Base-by-base conservation (phyloP, 2,888 invertebrate genomes). In the Diachrysia chrysitis region DNA sequence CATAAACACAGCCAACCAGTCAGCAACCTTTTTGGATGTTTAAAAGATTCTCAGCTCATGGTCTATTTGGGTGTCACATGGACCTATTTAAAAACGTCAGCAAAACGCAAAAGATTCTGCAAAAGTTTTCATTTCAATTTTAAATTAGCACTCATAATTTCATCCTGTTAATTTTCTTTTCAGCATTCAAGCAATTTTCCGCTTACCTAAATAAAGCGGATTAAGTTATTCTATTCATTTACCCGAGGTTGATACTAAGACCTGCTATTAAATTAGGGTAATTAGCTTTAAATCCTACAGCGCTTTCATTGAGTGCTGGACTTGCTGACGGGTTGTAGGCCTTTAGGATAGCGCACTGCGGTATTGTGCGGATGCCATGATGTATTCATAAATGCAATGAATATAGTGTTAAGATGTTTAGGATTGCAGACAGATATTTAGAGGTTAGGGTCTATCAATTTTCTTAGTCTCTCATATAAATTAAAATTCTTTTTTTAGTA, bases 141-240 rank as follows among this genome's bases (percentile, higher is more conserved):
- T 17, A 37, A 62, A 57, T 48, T 23, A 25, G 14, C 48, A 25
- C 21, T 35, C 21, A 12, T 53, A 58, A 42, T 60, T 32, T n/a
- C 51, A 54, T 51, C 55, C 16, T 46, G 61, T 51, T 61, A 25
- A 66, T 73, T 77, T 74, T 64, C 58, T 73, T 16, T 63, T 56
- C 54, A 67, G 61, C 63, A 69, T 61, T 48, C 37, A 19, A 42
- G 46, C 58, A 51, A 66, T 73, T 73, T 77, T 63, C 62, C 37
- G 57, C 74, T 63, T 57, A 55, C 59, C 48, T 74, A 51, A 73
- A 75, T 63, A 69, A 54, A 55, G 54, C 48, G 58, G 75, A 75
- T 82, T 69, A 74, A 74, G 69, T 70, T 63, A 62, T 75, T 69
- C 59, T 75, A 73, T 64, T 79, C 68, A 79, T 69, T 73, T 71